phyloP scores from a whole-genome alignment of 2,888 invertebrate species.

The Drosophila picticornis region DNA sequence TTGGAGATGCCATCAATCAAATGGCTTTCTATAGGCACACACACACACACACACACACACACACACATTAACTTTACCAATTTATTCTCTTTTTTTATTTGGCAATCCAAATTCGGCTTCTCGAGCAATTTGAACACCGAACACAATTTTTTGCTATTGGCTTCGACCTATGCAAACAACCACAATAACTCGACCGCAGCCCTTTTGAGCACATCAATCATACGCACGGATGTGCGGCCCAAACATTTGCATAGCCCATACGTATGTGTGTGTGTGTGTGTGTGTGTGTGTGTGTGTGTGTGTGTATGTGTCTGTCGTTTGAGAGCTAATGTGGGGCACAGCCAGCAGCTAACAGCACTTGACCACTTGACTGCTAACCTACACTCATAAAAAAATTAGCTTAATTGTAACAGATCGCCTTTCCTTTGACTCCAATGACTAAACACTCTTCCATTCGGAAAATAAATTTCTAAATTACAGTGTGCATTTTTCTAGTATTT shows the following conservation, averaged over 20 bases:
- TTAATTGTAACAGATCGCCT: neutral
- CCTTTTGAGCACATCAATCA: constrained; percentile 74
- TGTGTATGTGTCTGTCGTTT: neutral
- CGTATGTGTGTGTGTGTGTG: constrained; percentile 4
- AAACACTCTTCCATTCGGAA: neutral
- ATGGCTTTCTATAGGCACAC: constrained; percentile 26
- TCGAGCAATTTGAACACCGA: constrained; percentile 16
- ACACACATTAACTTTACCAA: constrained; percentile 31
- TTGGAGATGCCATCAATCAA: constrained; percentile 54
- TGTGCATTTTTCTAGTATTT: neutral
- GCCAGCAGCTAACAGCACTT: constrained; percentile 17
- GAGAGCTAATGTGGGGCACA: constrained; percentile 22
- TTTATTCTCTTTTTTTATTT: neutral
- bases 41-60: constrained; percentile 3
- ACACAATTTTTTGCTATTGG: constrained; percentile 20
- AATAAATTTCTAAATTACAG: neutral
- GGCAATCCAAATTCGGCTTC: constrained; percentile 15
- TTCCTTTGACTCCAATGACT: neutral
- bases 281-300: neutral
- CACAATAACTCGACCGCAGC: constrained; percentile 39
- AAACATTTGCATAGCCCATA: constrained; percentile 70
- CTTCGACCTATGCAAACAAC: constrained; percentile 59
- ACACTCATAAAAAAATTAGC: neutral
- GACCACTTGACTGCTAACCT: constrained; percentile 10
- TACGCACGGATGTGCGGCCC: constrained; percentile 63